Evolutionary conservation across 2,113 vertebrate genomes (phyloP).

Genomic region (Probosciger aterrimus): DNA sequence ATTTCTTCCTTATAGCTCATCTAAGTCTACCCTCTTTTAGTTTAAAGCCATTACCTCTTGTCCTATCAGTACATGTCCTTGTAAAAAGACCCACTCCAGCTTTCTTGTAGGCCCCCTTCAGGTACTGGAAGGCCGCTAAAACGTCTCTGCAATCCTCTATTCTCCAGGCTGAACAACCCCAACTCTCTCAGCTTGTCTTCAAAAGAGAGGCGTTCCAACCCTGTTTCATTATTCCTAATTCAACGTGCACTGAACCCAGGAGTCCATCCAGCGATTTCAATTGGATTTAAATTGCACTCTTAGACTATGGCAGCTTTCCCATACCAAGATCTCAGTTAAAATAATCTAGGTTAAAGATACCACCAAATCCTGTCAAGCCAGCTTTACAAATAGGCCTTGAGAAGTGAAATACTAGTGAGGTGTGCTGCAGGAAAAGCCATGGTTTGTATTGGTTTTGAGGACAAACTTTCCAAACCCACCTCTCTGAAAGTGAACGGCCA

Average conservation of each 20-base stretch:
- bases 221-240: neutral
- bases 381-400: neutral
- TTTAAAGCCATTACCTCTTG: neutral
- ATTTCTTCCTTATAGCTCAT: neutral
- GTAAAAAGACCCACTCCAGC: neutral
- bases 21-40: neutral
- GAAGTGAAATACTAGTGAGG: neutral
- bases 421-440: neutral
- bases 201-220: neutral
- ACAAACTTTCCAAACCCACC: neutral
- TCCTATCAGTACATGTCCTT: neutral
- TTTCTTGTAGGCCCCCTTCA: neutral
- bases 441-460: neutral
- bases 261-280: neutral
- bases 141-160: neutral
- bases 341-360: neutral
- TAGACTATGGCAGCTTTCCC: neutral
- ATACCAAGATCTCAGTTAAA: neutral
- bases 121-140: neutral
- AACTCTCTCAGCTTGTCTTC: neutral
- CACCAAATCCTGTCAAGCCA: neutral
- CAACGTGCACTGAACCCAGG: neutral
- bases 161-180: neutral
- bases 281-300: neutral
- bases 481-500: accelerated